These are phyloP conservation scores for Lasioglossum zephyrum DNA, from an alignment of 2,888 invertebrate genomes.

Conservation along the genomic window DNA sequence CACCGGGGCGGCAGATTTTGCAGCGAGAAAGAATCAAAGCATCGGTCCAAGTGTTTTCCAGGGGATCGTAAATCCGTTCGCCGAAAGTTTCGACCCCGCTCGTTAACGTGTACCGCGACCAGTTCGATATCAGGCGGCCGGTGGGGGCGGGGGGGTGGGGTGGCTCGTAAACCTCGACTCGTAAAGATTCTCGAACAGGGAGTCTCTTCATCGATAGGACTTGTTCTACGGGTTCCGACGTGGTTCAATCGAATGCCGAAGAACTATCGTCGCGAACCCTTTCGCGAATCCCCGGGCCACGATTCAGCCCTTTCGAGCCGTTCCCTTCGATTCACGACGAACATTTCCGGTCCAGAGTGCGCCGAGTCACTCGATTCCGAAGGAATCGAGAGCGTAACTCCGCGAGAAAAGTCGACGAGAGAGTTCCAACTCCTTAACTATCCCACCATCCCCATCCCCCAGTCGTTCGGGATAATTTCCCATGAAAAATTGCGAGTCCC, in stretches of 20 bases:
- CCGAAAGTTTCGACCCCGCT: conserved; percentile 4
- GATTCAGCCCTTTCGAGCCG: neutral
- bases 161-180: conserved; percentile 47
- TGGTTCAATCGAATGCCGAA: conserved; percentile 6
- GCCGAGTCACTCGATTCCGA: neutral
- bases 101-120: conserved; percentile 44
- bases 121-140: conserved; percentile 38
- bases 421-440: conserved; percentile 3
- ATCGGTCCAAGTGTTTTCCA: conserved; percentile 6
- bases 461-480: conserved; percentile 3
- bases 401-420: neutral
- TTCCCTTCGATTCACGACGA: neutral
- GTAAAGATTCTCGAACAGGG: conserved; percentile 41
- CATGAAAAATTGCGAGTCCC: conserved; percentile 4
- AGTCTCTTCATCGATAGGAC: conserved; percentile 31
- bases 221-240: conserved; percentile 11
- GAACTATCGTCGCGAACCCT: conserved; percentile 1
- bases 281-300: neutral
- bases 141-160: neutral
- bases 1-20: neutral
- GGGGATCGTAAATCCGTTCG: neutral
- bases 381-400: neutral
- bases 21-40: conserved; percentile 4
- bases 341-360: neutral
- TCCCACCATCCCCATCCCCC: neutral